Percentiles rank a stretch among this genome's conserved stretches.
Conservation (phyloP, 1,140 invertebrate species). For the Cotesia typhae region DNA sequence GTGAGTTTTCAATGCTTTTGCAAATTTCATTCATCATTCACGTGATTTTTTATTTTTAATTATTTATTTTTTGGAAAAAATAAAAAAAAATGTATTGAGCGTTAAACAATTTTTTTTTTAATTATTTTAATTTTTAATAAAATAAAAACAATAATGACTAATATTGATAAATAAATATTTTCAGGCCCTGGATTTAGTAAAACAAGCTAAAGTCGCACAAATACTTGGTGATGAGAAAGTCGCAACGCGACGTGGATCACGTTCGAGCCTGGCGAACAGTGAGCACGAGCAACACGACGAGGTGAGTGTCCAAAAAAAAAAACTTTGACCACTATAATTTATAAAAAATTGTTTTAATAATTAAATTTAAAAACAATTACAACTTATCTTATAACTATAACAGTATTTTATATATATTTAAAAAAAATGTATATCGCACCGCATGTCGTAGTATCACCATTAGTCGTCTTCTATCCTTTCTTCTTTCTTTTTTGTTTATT, state of each 20-base stretch:
- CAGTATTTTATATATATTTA: slow-evolving; percentile 30
- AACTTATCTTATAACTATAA: slow-evolving; percentile 9
- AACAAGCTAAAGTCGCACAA: slow-evolving; percentile 85
- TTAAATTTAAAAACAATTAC: slow-evolving; percentile 20
- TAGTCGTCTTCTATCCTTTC: slow-evolving; percentile 63
- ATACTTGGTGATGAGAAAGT: slow-evolving; percentile 70
- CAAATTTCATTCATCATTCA: slow-evolving; percentile 2
- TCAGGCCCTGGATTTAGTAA: slow-evolving; percentile 88
- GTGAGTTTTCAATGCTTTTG: slow-evolving; percentile 49
- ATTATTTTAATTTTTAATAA: neutral
- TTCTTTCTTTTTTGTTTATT: slow-evolving; percentile 54
- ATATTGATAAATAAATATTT: slow-evolving; percentile 55
- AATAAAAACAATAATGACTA: slow-evolving; percentile 28
- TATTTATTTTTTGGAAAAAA: neutral
- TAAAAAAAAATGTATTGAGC: neutral
- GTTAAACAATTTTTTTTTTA: no score
- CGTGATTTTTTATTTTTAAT: slow-evolving; percentile 1
- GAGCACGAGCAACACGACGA: slow-evolving; percentile 63
- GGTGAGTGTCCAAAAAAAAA: slow-evolving; percentile 52
- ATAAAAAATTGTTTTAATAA: slow-evolving; percentile 17
- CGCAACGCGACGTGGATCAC: slow-evolving; percentile 58
- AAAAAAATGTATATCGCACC: slow-evolving; percentile 44
- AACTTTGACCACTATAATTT: neutral
- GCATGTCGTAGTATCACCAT: slow-evolving; percentile 57
- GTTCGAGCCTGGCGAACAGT: slow-evolving; percentile 60